Conservation (phyloP, 2,113 vertebrate genomes). For the Epinephelus moara region DNA sequence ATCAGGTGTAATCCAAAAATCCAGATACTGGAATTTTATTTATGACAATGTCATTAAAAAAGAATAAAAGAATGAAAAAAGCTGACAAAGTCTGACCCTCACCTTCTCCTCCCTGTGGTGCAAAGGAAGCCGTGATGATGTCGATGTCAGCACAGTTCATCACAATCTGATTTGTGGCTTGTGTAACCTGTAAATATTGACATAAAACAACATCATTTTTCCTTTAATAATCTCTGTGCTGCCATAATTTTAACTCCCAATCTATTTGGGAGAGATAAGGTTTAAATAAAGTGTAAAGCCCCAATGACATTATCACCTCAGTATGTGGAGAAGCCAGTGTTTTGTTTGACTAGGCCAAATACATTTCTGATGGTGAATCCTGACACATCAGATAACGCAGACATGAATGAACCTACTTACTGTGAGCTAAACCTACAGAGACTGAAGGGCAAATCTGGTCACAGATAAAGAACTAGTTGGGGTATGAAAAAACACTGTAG, state of each 20-base stretch:
- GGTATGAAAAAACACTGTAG: neutral
- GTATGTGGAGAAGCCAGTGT: neutral
- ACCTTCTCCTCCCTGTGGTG: conserved; percentile 95
- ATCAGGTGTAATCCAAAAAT: neutral
- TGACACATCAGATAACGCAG: neutral
- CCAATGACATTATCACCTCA: neutral
- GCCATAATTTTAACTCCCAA: neutral
- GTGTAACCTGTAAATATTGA: conserved; percentile 89
- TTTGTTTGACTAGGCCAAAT: neutral
- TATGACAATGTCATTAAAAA: neutral
- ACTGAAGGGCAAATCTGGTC: neutral
- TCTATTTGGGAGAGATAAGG: neutral
- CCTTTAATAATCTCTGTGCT: neutral
- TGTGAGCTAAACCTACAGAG: neutral
- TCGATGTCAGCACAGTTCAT: conserved; percentile 99
- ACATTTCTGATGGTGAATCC: neutral
- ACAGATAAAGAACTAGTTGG: neutral
- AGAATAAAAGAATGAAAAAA: neutral
- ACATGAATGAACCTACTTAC: neutral
- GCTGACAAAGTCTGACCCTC: conserved; percentile 53
- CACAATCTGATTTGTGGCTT: conserved; percentile 98
- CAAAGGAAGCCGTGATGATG: conserved; percentile 98
- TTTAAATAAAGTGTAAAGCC: neutral
- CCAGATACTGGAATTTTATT: neutral
- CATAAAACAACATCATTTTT: conserved; percentile 25